A percentile compares a stretch with the other conserved stretches of the same genome.
Conservation (phyloP, 2,113 vertebrate genomes). For the Cyprinus carpio region DNA sequence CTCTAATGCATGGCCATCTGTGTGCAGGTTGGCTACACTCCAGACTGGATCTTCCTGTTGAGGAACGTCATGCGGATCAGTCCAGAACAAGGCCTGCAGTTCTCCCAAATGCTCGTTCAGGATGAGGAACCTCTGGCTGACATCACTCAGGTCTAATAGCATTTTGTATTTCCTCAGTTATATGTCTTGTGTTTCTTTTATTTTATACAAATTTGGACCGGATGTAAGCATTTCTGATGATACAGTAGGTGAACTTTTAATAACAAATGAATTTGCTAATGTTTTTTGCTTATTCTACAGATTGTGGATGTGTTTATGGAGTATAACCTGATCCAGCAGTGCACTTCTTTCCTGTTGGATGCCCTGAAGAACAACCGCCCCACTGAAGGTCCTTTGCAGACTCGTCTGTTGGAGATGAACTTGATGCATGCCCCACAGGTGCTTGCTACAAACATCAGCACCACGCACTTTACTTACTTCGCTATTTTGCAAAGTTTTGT, state of each 20-base stretch:
- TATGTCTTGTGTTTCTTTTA: neutral
- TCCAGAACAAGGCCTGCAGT: constrained; percentile 97
- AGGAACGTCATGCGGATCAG: constrained; percentile 98
- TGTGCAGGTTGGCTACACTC: constrained; percentile 94
- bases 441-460: neutral
- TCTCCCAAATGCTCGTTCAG: constrained; percentile 99
- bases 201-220: neutral
- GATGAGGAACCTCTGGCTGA: constrained; percentile 98
- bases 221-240: neutral
- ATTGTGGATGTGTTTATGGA: constrained; percentile 99
- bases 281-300: constrained; percentile 65
- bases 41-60: constrained; percentile 98
- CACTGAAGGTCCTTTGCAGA: constrained; percentile 94
- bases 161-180: neutral
- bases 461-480: neutral
- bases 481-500: neutral
- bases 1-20: neutral
- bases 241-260: neutral
- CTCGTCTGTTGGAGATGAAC: constrained; percentile 97
- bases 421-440: constrained; percentile 96
- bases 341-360: constrained; percentile 95
- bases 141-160: constrained; percentile 88
- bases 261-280: neutral
- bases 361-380: constrained; percentile 98
- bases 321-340: constrained; percentile 99